These are phyloP conservation scores for Pseudochirops cupreus DNA, from an alignment of 2,797 vertebrate genomes.

Conservation along the genomic window DNA sequence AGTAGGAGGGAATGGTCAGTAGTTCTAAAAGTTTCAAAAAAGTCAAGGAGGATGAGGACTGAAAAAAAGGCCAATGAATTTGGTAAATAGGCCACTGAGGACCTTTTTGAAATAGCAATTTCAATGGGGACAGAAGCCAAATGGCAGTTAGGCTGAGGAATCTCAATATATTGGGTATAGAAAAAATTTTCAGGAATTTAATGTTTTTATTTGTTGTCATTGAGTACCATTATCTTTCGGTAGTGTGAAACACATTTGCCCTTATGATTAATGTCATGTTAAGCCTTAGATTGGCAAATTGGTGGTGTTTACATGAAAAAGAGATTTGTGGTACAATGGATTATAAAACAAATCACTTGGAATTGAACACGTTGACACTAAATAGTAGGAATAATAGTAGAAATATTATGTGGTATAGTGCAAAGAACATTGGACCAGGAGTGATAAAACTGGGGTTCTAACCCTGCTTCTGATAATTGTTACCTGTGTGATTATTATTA, in stretches of 20 bases:
- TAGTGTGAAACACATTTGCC: conserved; percentile 3
- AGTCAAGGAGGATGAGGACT: neutral
- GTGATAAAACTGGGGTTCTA: neutral
- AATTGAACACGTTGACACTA: neutral
- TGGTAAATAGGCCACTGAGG: neutral
- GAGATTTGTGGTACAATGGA: neutral
- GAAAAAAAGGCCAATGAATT: neutral
- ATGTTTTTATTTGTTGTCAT: conserved; percentile 31
- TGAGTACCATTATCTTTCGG: conserved; percentile 32
- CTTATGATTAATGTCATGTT: conserved; percentile 32
- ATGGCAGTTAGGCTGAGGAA: neutral
- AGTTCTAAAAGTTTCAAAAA: neutral
- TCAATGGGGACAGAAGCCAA: neutral
- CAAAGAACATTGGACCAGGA: neutral
- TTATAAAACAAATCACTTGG: neutral
- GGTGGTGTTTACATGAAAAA: neutral
- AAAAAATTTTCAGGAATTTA: conserved; percentile 17
- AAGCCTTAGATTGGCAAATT: conserved; percentile 39
- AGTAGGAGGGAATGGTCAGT: neutral
- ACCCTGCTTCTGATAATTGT: neutral
- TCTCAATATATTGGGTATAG: conserved; percentile 20
- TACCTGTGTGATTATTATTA: neutral
- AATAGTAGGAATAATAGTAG: neutral
- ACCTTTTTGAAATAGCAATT: neutral
- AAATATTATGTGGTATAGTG: neutral